Percentiles rank a stretch among this genome's conserved stretches.
Evolutionary conservation across 2,888 invertebrate species (phyloP).

Genomic region (Nowickia ferox): DNA sequence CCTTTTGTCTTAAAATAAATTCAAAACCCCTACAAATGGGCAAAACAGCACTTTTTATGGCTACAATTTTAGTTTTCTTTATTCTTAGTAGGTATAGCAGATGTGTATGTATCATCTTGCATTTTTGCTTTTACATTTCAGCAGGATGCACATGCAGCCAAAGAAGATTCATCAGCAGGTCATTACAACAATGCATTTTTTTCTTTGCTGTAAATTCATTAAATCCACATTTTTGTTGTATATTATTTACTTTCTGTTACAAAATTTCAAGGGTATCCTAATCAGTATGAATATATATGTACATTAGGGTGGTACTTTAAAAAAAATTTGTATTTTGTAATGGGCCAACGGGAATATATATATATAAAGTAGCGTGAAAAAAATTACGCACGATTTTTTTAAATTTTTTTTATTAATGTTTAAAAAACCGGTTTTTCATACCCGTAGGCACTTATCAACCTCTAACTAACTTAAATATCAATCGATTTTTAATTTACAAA

Average conservation of each 20-base stretch:
- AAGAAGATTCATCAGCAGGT: slow-evolving; percentile 53
- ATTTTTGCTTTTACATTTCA: slow-evolving; percentile 38
- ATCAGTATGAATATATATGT: neutral
- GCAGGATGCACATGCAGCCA: slow-evolving; percentile 32
- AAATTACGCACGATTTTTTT: too few species aligned
- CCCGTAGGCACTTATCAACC: too few species aligned
- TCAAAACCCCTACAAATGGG: neutral
- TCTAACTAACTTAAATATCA: too few species aligned
- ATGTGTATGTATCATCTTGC: slow-evolving; percentile 65
- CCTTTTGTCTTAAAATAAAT: too few species aligned
- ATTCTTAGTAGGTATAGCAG: slow-evolving; percentile 48
- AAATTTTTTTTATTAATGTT: too few species aligned
- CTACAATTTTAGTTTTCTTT: slow-evolving; percentile 24
- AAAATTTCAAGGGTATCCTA: slow-evolving; percentile 61
- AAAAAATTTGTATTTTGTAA: too few species aligned
- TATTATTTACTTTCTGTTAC: slow-evolving; percentile 46
- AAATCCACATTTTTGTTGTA: neutral
- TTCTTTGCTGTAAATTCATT: neutral
- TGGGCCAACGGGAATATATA: too few species aligned
- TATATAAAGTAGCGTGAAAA: too few species aligned
- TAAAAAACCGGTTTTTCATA: too few species aligned
- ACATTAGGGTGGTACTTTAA: too few species aligned
- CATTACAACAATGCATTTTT: slow-evolving; percentile 16
- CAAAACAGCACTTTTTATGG: slow-evolving; percentile 28
- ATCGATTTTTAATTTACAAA: too few species aligned